phyloP scores from a whole-genome alignment of 1,140 invertebrate species.

The Oryzaephilus surinamensis region DNA sequence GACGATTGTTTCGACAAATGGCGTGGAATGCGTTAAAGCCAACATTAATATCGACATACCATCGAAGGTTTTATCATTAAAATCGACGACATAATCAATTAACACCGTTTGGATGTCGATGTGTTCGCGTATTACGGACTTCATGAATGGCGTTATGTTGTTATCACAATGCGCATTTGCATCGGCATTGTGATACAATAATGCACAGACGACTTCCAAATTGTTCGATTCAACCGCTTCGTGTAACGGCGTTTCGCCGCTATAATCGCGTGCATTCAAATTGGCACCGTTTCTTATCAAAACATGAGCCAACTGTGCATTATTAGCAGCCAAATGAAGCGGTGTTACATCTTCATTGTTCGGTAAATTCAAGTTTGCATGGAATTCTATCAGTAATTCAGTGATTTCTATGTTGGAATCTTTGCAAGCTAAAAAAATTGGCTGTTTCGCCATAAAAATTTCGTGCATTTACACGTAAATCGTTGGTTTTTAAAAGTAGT shows the following conservation, averaged over 20 bases:
- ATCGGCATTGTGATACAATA: conserved; percentile 20
- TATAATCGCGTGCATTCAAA: conserved; percentile 13
- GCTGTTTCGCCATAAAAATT: too few relatives aligned
- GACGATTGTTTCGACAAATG: too few relatives aligned
- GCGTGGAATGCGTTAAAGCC: too few relatives aligned
- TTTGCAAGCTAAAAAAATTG: too few relatives aligned
- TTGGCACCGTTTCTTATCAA: conserved; percentile 15
- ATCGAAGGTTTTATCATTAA: too few relatives aligned
- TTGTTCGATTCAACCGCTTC: conserved; percentile 7
- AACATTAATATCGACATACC: too few relatives aligned
- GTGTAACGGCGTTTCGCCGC: conserved; percentile 14
- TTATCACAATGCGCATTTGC: conserved; percentile 9
- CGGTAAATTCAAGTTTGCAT: conserved; percentile 13
- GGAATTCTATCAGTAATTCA: too few relatives aligned
- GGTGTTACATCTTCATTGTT: conserved; percentile 15
- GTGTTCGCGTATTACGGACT: conserved; percentile 10
- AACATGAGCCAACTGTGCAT: conserved; percentile 11
- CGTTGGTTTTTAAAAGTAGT: too few relatives aligned
- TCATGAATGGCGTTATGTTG: conserved; percentile 16
- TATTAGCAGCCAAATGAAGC: conserved; percentile 9
- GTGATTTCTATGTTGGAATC: too few relatives aligned
- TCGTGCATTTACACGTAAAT: too few relatives aligned
- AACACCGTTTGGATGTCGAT: too few relatives aligned
- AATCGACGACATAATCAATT: too few relatives aligned
- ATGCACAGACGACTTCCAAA: conserved; percentile 18